phyloP scores from a whole-genome alignment of 2,113 vertebrate species.

The Lutjanus erythropterus region DNA sequence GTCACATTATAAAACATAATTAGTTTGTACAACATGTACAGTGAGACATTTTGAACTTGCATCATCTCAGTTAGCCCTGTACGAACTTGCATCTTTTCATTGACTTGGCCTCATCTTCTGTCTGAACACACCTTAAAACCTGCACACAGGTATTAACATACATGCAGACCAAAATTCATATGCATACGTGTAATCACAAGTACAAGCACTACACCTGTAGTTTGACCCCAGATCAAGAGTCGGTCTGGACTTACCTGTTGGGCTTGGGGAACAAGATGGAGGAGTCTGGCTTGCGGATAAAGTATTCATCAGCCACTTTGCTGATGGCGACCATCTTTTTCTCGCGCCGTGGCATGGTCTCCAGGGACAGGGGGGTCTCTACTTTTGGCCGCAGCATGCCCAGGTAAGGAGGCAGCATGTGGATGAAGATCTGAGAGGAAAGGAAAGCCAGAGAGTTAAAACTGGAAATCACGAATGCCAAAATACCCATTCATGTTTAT shows the following conservation, averaged over 20 bases:
- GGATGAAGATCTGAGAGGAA: slow-evolving; percentile 89
- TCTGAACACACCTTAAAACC: not conserved
- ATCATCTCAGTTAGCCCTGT: too few relatives aligned
- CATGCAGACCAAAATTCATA: not conserved
- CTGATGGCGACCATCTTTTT: slow-evolving; percentile 71
- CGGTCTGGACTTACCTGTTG: slow-evolving; percentile 80
- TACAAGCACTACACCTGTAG: not conserved
- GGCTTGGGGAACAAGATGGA: slow-evolving; percentile 89
- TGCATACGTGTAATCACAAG: too few relatives aligned
- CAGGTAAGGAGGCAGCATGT: slow-evolving; percentile 88
- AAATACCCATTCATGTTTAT: not conserved
- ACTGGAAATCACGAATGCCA: not conserved
- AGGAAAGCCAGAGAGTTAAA: slow-evolving; percentile 7
- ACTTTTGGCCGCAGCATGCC: slow-evolving; percentile 89
- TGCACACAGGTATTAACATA: not conserved
- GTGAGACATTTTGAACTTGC: too few relatives aligned
- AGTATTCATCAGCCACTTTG: slow-evolving; percentile 90
- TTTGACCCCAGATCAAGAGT: not conserved
- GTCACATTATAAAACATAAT: too few relatives aligned
- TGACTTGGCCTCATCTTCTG: too few relatives aligned
- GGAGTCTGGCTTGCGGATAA: slow-evolving; percentile 90
- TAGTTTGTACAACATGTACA: too few relatives aligned
- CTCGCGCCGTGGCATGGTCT: slow-evolving; percentile 72
- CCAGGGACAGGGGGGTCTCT: slow-evolving; percentile 81
- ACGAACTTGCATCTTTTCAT: too few relatives aligned